Evolutionary conservation across 2,113 vertebrate genomes (phyloP), one percentile per base, ranked within the genome.

Genomic region (Marmota flaviventris): DNA sequence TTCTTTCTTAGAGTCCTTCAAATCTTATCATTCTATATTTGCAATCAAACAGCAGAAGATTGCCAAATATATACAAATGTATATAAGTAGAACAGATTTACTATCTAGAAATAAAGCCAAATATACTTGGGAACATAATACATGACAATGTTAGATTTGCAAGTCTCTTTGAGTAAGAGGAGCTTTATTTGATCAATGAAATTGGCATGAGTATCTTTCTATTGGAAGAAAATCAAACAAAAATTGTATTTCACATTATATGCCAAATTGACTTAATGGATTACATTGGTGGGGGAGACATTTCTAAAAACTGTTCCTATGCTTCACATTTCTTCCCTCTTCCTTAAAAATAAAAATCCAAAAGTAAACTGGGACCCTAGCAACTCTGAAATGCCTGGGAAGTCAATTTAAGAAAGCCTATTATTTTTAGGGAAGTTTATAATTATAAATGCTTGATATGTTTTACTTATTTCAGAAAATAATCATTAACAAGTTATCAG

Each of bases 301-400:
- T 72, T 81, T 91, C 7, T 78, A 58, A 96, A 22, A 87, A 11
- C 0, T 69, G 91, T 17, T 0, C 24, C 6, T 65, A 10, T 67
- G 11, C 2, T 2, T 39, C 10, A n/a, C 6, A n/a, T 45, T 5
- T 56, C 16, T 56, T 2, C 0, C 13, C 4, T 13, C 5, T 16
- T 34, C 4, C 69, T 7, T 25, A 27, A 56, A 73, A 39, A 76
- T 39, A 25, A 2, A 32, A 51, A 63, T 27, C 24, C 4, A 56
- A 39, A 94, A 81, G 4, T 4, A 92, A 89, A 86, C 2, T 17
- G 0, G 32, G 5, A 45, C 48, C 37, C 48, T 1, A 67, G 45
- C 1, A 67, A 2, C 42, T 67, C 1, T 61, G 63, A 78, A 22
- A 69, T 83, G 17, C 2, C 11, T 51, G 58, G 8, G 14, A 72